A percentile compares a stretch with the other conserved stretches of the same genome.
phyloP scores from a whole-genome alignment of 2,113 vertebrate species.

The pig (Sus scrofa) region T2T-Sscrofa CM000827.6:102626001-102626500 shows the following conservation, averaged over 20 bases:
- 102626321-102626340: background rate
- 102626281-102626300: background rate
- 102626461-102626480: background rate
- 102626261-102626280: background rate
- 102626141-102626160: no score
- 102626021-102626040: no score
- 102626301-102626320: background rate
- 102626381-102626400: background rate
- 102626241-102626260: slow-evolving; percentile 38
- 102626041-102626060: no score
- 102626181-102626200: no score
- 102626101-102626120: background rate
- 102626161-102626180: no score
- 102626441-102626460: background rate
- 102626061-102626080: no score
- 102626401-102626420: background rate
- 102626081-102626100: no score
- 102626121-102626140: background rate
- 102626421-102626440: background rate
- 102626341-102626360: background rate
- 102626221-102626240: background rate
- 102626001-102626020: no score
- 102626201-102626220: no score
- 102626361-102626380: background rate
- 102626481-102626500: background rate